Evolutionary conservation across 2,888 invertebrate genomes (phyloP), one percentile per base, ranked within the genome.

Genomic region (Lepidocyrtinus sp.): DNA sequence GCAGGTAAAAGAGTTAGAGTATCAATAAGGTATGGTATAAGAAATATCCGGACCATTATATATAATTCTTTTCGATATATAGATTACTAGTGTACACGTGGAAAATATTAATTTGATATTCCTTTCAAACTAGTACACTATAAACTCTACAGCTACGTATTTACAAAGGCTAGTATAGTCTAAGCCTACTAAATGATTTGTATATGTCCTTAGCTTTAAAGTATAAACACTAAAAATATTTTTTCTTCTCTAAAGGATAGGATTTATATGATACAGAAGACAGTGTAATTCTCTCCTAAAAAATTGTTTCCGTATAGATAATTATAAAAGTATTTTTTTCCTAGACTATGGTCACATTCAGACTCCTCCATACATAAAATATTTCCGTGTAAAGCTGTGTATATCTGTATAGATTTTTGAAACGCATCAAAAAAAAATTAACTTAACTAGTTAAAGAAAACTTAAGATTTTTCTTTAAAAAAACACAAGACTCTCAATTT

Each of bases 1-100:
- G 73, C 73, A 74, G 73, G 73, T 74, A 74, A 65, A 74, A 67
- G 61, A 46, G 65, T 71, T 72, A 77, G 77, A 77, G 77, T 77
- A 77, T 77, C 77, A 77, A 77, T 72, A 72, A 77, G 77, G 77
- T 77, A 77, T 77, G n/a, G n/a, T n/a, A n/a, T n/a, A n/a, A n/a
- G 65, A 77, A 77, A 77, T 77, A 77, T 77, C 77, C 67, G 77
- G 77, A 72, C 67, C 64, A 45, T 9, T 21, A 19, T 67, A 25
- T 45, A 65, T 36, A 15, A 61, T 64, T 12, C 15, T 7, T 17
- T 27, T 36, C 65, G 9, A 63, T 25, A 24, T 22, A 36, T 65
- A 12, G 36, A 36, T 36, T 36, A n/a, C n/a, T n/a, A 36, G 36
- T 36, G 36, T 5, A 36, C 36, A 36, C 36, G 12, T n/a, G n/a